Base-by-base conservation (phyloP, 2,888 invertebrate genomes). In the Stramonita haemastoma region DNA sequence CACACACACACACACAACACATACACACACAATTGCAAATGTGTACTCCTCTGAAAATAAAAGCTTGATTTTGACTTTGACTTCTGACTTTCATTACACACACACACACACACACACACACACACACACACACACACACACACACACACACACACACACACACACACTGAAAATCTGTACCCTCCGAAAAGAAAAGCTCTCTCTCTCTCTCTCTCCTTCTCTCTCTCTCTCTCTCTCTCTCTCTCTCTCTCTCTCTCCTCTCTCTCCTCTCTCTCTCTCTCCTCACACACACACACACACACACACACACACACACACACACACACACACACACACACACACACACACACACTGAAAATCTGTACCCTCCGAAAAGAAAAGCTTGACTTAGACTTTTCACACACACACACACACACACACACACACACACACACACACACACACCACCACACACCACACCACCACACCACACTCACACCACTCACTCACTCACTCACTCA, bases 271-370 rank as follows among this genome's bases (percentile, higher is more conserved):
- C n/a, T n/a, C n/a, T n/a, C n/a, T n/a, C 8, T 13, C 8, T 8
- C 57, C 8, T 57, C 8, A 57, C 57, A 57, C 57, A 57, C 57
- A 57, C 57, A 57, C 57, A 57, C 73, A 22, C 73, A 2, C 73
- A 2, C 73, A 0, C 73, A 73, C 73, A 26, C 26, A 26, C 73
- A 26, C 73, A 73, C 73, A 73, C 17, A 73, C 73, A 73, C n/a
- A 73, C n/a, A n/a, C 73, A n/a, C 73, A 73, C 73, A 73, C 73
- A 73, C 73, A 73, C 73, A 73, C 73, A 73, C n/a, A n/a, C 73
- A 73, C 73, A 22, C 73, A 73, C 73, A 22, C 79, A 22, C 32
- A 79, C 19, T n/a, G 6, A 13, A 32, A 8, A n/a, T 79, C 29
- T 79, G 8, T 79, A 13, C 8, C 6, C 11, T 19, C 22, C 22